A percentile compares a stretch with the other conserved stretches of the same genome.
These are phyloP conservation scores for Caranx ignobilis DNA, from an alignment of 2,113 vertebrate species.

Conservation along the genomic window DNA sequence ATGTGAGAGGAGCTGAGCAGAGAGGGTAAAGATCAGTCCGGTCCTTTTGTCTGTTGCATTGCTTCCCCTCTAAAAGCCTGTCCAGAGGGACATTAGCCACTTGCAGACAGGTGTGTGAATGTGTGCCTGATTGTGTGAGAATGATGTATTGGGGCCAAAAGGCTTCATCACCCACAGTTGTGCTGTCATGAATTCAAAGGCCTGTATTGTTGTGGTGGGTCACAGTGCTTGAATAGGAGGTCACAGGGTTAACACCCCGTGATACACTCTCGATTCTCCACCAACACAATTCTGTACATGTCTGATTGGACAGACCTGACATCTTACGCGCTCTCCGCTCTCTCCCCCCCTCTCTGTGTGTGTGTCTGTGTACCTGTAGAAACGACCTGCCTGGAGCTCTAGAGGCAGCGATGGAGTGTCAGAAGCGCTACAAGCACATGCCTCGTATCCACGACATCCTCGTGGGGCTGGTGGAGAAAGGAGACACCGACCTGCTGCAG, in stretches of 20 bases:
- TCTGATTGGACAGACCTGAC: conserved; percentile 60
- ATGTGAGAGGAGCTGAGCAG: conserved; percentile 7
- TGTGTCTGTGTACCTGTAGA: conserved; percentile 76
- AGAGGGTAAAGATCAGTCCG: conserved; percentile 69
- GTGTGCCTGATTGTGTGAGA: conserved; percentile 66
- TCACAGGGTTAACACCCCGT: conserved; percentile 64
- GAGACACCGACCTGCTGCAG: conserved; percentile 90
- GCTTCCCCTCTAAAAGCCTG: conserved; percentile 72
- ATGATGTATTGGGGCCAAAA: conserved; percentile 74
- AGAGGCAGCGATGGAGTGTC: conserved; percentile 83
- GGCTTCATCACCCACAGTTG: conserved; percentile 70
- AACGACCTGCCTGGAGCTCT: conserved; percentile 86
- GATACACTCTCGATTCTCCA: conserved; percentile 61
- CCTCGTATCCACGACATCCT: conserved; percentile 90
- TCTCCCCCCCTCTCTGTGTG: conserved; percentile 14
- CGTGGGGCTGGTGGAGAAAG: conserved; percentile 89
- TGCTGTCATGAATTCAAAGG: conserved; percentile 78
- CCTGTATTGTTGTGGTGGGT: conserved; percentile 69
- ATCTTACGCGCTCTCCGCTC: conserved; percentile 33
- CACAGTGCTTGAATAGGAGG: conserved; percentile 65
- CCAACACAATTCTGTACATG: conserved; percentile 55
- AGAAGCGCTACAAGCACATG: conserved; percentile 85
- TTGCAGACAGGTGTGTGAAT: conserved; percentile 57
- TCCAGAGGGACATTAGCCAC: conserved; percentile 70
- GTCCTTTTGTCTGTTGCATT: conserved; percentile 64